Evolutionary conservation across 1,140 invertebrate species (phyloP).

Genomic region (Pomacea maculata): DNA sequence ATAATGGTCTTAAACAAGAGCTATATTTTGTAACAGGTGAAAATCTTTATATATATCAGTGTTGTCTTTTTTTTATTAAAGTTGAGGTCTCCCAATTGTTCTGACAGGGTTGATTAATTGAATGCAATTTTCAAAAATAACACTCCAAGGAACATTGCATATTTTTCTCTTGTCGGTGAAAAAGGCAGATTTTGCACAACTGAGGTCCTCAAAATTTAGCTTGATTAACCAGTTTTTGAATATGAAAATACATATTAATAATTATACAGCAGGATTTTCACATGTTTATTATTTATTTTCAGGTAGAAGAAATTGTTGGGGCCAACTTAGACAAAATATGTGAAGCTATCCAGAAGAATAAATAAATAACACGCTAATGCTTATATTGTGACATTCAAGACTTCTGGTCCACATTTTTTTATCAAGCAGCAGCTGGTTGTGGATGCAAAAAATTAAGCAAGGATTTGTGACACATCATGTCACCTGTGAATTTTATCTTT

Average conservation of each 20-base stretch:
- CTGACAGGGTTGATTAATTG: too few species aligned
- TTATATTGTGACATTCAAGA: too few species aligned
- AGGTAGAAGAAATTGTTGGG: not conserved
- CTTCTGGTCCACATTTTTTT: not conserved
- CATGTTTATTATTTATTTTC: not conserved
- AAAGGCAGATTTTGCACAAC: not conserved
- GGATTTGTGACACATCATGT: not conserved
- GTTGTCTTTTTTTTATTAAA: too few species aligned
- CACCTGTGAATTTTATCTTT: not conserved
- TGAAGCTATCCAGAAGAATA: not conserved
- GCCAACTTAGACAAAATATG: not conserved
- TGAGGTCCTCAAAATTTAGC: not conserved
- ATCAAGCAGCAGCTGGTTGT: not conserved
- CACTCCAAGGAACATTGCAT: too few species aligned
- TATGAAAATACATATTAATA: too few species aligned
- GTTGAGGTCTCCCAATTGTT: too few species aligned
- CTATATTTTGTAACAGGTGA: too few species aligned
- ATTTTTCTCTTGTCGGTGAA: not conserved
- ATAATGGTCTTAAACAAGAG: too few species aligned
- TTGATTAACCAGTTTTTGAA: not conserved
- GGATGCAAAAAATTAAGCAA: not conserved
- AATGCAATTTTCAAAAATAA: too few species aligned
- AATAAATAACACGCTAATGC: not conserved
- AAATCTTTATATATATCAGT: too few species aligned
- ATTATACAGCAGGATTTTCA: not conserved